phyloP scores from a whole-genome alignment of 2,797 vertebrate species.

The Rallus crepitans region DNA sequence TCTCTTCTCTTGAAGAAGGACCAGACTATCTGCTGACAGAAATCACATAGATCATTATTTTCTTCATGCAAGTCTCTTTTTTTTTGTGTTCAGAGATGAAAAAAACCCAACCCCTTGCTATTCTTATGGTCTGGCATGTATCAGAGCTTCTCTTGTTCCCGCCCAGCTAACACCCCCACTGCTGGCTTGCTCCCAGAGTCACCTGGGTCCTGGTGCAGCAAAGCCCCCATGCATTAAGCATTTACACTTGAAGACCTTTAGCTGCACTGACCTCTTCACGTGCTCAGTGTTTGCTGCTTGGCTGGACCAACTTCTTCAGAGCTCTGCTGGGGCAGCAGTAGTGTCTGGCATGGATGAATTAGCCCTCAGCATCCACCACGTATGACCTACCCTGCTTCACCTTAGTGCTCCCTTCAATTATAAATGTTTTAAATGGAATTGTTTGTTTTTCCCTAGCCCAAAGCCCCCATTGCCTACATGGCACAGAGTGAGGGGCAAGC shows the following conservation, averaged over 20 bases:
- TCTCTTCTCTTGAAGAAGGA: neutral
- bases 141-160: neutral
- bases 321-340: neutral
- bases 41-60: neutral
- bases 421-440: neutral
- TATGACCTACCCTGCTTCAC: neutral
- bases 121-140: neutral
- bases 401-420: neutral
- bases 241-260: neutral
- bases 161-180: neutral
- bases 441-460: neutral
- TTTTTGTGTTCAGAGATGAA: neutral
- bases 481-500: no score
- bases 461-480: neutral
- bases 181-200: fast-evolving
- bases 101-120: neutral
- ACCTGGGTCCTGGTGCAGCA: neutral
- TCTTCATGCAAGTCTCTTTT: neutral
- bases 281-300: neutral
- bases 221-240: neutral
- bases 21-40: neutral
- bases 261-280: neutral
- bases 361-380: fast-evolving
- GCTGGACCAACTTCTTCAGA: neutral
- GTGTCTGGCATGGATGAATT: neutral